A percentile compares a stretch with the other conserved stretches of the same genome.
Conservation (phyloP, 1,140 invertebrate genomes). For the Thereuonema tuberculata region DNA sequence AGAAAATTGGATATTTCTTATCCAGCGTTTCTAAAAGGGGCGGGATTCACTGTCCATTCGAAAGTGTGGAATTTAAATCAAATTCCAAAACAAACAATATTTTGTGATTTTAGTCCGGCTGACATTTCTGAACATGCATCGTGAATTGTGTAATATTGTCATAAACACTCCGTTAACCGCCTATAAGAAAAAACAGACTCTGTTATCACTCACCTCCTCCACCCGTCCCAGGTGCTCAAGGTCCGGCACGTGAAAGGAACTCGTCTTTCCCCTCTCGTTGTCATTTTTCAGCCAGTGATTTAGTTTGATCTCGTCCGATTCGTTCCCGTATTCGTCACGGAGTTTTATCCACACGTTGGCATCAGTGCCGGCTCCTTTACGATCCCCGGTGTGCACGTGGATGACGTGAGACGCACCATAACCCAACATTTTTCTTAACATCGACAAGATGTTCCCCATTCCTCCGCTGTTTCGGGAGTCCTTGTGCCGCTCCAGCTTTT, state of each 20-base stretch:
- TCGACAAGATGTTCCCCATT: neutral
- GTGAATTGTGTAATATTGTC: too few species aligned
- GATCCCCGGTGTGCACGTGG: conserved; percentile 34
- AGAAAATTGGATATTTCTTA: too few species aligned
- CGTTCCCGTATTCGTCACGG: conserved; percentile 25
- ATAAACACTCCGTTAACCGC: too few species aligned
- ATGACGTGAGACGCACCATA: conserved; percentile 16
- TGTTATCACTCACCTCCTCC: conserved; percentile 15
- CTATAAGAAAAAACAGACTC: too few species aligned
- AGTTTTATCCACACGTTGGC: conserved; percentile 30
- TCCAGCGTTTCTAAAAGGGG: too few species aligned
- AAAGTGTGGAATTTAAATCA: too few species aligned
- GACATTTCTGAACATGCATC: too few species aligned
- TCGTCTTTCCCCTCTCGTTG: conserved; percentile 30
- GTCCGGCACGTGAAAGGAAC: conserved; percentile 23
- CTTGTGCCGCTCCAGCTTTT: too few species aligned
- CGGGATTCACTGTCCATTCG: too few species aligned
- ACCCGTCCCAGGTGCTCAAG: conserved; percentile 13
- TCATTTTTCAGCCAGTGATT: conserved; percentile 31
- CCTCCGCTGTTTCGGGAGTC: too few species aligned
- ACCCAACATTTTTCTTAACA: neutral
- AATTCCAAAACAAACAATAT: too few species aligned
- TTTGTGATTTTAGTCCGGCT: too few species aligned
- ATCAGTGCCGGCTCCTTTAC: conserved; percentile 31
- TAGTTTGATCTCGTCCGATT: conserved; percentile 25